Evolutionary conservation across 2,888 invertebrate species (phyloP).

Genomic region (Stenichneumon culpator): DNA sequence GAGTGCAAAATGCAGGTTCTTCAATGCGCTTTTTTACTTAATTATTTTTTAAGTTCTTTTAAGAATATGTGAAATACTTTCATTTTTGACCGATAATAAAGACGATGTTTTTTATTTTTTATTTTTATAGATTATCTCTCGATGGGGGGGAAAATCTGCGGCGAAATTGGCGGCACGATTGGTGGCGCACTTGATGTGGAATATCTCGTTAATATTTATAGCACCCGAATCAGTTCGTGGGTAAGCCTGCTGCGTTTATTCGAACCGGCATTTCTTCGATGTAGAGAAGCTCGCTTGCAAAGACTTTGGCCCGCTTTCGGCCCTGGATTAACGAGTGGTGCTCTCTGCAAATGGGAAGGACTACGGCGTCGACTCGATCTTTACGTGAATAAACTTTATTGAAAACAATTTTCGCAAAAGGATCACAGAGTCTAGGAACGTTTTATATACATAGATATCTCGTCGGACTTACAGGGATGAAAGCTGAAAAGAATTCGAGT

Average conservation of each 20-base stretch:
- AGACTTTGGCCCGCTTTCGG: neutral
- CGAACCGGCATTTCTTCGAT: slow-evolving; percentile 36
- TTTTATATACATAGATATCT: slow-evolving; percentile 43
- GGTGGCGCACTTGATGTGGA: neutral
- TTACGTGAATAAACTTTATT: slow-evolving; percentile 14
- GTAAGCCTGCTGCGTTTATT: slow-evolving; percentile 53
- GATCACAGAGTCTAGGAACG: slow-evolving; percentile 34
- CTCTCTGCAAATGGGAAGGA: neutral
- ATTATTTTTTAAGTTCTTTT: too few relatives aligned
- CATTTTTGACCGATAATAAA: neutral
- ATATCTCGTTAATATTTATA: slow-evolving; percentile 1
- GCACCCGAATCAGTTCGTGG: slow-evolving; percentile 74
- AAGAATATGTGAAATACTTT: neutral
- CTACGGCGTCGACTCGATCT: slow-evolving; percentile 24
- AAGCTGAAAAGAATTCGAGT: slow-evolving; percentile 46
- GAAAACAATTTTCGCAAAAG: slow-evolving; percentile 15
- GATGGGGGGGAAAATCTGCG: neutral
- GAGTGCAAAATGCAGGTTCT: neutral
- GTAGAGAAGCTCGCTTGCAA: neutral
- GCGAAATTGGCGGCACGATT: neutral
- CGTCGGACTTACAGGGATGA: neutral
- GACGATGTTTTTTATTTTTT: neutral
- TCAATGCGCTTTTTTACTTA: too few relatives aligned
- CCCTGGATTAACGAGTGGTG: neutral
- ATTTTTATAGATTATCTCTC: neutral